These are phyloP conservation scores for Parus major DNA, from an alignment of 2,113 vertebrate genomes.

Conservation along the genomic window DNA sequence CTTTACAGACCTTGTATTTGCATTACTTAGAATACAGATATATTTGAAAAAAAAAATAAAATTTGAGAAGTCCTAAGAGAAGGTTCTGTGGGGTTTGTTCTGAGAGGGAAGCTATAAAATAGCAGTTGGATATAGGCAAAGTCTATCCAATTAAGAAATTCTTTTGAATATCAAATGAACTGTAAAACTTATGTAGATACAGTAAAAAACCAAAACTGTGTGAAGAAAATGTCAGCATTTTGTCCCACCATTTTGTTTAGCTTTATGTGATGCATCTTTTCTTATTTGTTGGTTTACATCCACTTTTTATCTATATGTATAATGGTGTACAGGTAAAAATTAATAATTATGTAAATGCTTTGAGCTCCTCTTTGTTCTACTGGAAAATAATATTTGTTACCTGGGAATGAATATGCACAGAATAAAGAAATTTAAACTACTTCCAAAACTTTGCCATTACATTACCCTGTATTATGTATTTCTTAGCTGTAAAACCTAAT, in stretches of 20 bases:
- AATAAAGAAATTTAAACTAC: neutral
- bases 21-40: neutral
- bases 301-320: neutral
- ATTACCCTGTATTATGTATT: neutral
- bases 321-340: neutral
- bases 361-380: neutral
- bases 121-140: neutral
- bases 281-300: neutral
- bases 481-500: neutral
- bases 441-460: neutral
- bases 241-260: neutral
- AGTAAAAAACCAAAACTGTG: rapidly evolving
- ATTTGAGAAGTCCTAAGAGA: neutral
- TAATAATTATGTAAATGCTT: neutral
- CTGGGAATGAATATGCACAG: neutral
- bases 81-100: neutral
- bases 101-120: neutral
- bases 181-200: neutral
- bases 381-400: neutral
- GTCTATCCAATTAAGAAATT: neutral
- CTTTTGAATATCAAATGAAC: neutral
- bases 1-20: neutral
- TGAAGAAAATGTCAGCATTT: neutral
- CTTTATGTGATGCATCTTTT: neutral
- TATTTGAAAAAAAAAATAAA: neutral